These are phyloP conservation scores for Choloepus hoffmanni DNA, from an alignment of 2,113 vertebrate species.

Conservation along the genomic window DNA sequence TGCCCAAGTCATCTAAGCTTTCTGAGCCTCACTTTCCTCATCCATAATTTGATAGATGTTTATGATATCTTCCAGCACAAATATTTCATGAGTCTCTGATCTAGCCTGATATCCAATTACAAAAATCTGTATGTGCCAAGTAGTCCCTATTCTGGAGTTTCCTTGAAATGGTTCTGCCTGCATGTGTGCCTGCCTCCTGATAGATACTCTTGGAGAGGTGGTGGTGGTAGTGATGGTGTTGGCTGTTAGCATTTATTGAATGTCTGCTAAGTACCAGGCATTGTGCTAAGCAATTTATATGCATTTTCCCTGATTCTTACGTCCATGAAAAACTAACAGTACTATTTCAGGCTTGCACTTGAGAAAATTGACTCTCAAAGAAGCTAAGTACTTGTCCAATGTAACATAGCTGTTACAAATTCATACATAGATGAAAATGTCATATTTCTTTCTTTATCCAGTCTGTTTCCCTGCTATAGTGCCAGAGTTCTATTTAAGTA, in stretches of 20 bases:
- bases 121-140: not conserved
- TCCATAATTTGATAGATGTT: not conserved
- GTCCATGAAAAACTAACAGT: not conserved
- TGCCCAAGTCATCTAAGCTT: not conserved
- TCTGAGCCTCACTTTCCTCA: not conserved
- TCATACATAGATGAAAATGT: not conserved
- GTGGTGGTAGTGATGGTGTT: not conserved
- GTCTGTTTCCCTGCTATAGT: not conserved
- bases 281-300: not conserved
- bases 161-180: not conserved
- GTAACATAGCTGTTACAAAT: not conserved
- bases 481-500: not conserved
- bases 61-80: not conserved
- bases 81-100: not conserved
- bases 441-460: not conserved
- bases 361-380: not conserved
- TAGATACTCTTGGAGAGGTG: not conserved
- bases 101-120: not conserved
- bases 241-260: not conserved
- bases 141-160: not conserved
- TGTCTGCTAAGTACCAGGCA: not conserved
- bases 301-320: not conserved
- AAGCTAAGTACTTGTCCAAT: not conserved
- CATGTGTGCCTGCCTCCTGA: not conserved
- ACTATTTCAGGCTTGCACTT: not conserved